phyloP scores from a whole-genome alignment of 2,888 invertebrate genomes.

The Itoplectis maculator region DNA sequence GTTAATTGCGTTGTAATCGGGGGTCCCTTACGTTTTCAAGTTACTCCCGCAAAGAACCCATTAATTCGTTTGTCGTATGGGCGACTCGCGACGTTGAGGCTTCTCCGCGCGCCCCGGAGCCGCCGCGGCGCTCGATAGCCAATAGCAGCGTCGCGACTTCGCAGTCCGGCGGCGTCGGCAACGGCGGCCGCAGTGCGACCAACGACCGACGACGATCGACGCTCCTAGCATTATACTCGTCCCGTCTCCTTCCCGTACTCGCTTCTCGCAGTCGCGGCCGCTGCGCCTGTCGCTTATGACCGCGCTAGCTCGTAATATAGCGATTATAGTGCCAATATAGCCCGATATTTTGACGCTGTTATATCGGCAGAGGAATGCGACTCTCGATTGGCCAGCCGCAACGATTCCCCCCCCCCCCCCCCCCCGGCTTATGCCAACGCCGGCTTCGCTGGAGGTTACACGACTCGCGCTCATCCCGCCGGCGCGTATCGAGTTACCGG shows the following conservation, averaged over 20 bases:
- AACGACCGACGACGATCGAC: constrained; percentile 5
- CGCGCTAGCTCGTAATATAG: constrained; percentile 54
- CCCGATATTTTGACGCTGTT: constrained; percentile 55
- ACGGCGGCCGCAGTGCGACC: neutral
- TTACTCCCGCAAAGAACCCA: constrained; percentile 56
- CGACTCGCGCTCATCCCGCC: constrained; percentile 55
- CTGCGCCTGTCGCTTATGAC: constrained; percentile 25
- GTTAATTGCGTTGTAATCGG: constrained; percentile 58
- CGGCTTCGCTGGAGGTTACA: constrained; percentile 22
- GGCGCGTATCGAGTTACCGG: constrained; percentile 43
- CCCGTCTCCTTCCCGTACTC: neutral
- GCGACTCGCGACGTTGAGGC: constrained; percentile 30
- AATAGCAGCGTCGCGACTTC: neutral
- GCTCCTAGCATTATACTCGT: constrained; percentile 13
- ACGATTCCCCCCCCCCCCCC: constrained; percentile 20
- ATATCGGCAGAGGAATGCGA: constrained; percentile 51
- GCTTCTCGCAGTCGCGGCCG: neutral
- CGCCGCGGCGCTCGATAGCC: neutral
- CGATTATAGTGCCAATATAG: constrained; percentile 52
- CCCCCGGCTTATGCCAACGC: neutral
- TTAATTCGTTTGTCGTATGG: constrained; percentile 60
- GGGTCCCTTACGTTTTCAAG: constrained; percentile 54
- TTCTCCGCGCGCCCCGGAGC: neutral
- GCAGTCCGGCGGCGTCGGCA: neutral
- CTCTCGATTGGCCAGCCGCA: constrained; percentile 34